Percentiles rank a stretch among this genome's conserved stretches.
These are phyloP conservation scores for Sebastes jordani DNA, from an alignment of 2,797 vertebrate genomes.

Conservation along the genomic window DNA sequence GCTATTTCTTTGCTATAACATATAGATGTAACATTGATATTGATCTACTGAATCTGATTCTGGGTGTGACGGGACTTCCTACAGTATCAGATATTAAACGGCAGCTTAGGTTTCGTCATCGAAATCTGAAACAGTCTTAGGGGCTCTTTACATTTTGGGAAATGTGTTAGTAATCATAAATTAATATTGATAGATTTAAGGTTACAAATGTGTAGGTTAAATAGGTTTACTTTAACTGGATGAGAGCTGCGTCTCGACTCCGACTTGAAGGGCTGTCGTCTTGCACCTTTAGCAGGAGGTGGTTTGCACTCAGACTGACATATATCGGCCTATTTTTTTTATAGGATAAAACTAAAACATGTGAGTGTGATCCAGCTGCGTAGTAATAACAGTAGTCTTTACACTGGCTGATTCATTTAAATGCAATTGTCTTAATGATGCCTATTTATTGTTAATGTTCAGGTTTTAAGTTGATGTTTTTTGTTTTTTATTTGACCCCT, in stretches of 20 bases:
- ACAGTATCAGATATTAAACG: too few species aligned
- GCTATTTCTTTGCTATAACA: not conserved
- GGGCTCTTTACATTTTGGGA: too few species aligned
- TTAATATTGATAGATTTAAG: not conserved
- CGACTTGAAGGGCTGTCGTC: not conserved
- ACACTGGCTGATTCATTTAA: not conserved
- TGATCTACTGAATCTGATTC: not conserved
- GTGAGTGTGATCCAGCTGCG: not conserved
- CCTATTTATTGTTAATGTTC: constrained; percentile 2
- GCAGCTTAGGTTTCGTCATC: not conserved
- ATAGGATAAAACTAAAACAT: not conserved
- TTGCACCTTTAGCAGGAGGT: not conserved
- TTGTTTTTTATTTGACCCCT: not conserved
- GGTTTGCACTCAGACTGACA: not conserved
- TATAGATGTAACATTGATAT: not conserved
- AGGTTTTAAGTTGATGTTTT: not conserved
- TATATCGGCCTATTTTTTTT: not conserved
- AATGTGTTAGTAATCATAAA: too few species aligned
- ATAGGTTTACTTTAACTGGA: not conserved
- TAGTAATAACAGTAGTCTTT: not conserved
- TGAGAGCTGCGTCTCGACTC: not conserved
- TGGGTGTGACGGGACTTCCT: not conserved
- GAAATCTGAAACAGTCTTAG: not conserved
- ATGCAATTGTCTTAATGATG: not conserved
- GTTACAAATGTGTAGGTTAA: not conserved